Base-by-base conservation (phyloP, 1,140 invertebrate species). In the Prorops nasuta region DNA sequence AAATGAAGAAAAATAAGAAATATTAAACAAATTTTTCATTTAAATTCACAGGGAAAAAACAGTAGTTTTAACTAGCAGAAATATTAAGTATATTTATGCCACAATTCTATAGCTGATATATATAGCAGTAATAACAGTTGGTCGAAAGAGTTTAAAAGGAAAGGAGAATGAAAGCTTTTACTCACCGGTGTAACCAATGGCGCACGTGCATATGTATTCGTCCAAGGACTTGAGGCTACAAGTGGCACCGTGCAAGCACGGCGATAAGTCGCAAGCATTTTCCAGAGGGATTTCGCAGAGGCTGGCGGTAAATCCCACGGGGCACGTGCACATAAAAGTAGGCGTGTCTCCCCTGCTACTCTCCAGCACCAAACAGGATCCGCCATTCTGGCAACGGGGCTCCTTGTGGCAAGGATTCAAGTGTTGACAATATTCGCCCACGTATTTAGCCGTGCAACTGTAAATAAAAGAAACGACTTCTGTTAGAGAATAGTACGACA, bases 371-470 rank as follows among this genome's bases (percentile, higher is more conserved):
- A 87, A 77, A 72, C 96, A 98, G 1, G 89, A 90, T 38, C 94
- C 95, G 3, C 92, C 92, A 73, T 98, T 98, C 74, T 95, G 91
- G 76, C 91, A 94, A 35, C 91, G 84, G 10, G 84, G 80, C 3
- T 87, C 90, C 38, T 90, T 92, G 64, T 90, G 84, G 73, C 95
- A 98, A 1, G 95, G 94, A 78, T 97, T 96, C 50, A 85, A 79
- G 70, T 94, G 86, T 67, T 97, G 90, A 69, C 95, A 98, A 78
- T 92, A 96, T 71, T 96, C 92, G 55, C 94, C 94, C 34, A 94
- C 90, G 78, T 87, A 95, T 69, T 87, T 84, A 15, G 89, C 84
- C 46, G 91, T 90, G 74, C 95, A 98, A 67, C 94, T 97, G 87
- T 44, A 83, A 90, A 77, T 76, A 77, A 78, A 77, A 63, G 62